A percentile compares a stretch with the other conserved stretches of the same genome.
Evolutionary conservation across 2,888 invertebrate genomes (phyloP).

Genomic region (Penaeus monodon): DNA sequence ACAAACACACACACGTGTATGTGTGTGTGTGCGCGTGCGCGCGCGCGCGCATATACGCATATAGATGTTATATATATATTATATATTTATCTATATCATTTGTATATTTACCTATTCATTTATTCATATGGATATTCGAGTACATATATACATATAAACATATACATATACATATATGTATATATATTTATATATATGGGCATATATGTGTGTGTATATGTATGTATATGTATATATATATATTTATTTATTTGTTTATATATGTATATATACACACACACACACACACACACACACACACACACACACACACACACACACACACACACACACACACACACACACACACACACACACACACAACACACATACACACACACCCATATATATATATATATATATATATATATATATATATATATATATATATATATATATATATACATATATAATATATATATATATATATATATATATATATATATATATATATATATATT

Average conservation of each 20-base stretch:
- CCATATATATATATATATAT: conserved; percentile 13
- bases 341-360: not conserved
- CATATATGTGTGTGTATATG: not conserved
- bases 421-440: no score
- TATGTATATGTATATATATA: conserved; percentile 16
- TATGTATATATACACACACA: no score
- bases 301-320: not conserved
- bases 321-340: not conserved
- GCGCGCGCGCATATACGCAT: no score
- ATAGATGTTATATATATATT: no score
- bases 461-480: conserved; percentile 13
- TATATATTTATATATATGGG: no score
- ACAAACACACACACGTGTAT: no score
- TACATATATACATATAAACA: no score
- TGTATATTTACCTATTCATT: no score
- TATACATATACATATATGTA: no score
- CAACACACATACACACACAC: not conserved
- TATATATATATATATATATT: conserved; percentile 17
- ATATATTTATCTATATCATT: no score
- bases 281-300: not conserved
- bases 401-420: not conserved
- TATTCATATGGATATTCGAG: no score
- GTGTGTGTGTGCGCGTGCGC: no score
- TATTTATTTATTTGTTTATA: not conserved
- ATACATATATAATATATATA: conserved; percentile 16